Conservation (phyloP, 2,113 vertebrate species). For the Pyxicephalus adspersus region DNA sequence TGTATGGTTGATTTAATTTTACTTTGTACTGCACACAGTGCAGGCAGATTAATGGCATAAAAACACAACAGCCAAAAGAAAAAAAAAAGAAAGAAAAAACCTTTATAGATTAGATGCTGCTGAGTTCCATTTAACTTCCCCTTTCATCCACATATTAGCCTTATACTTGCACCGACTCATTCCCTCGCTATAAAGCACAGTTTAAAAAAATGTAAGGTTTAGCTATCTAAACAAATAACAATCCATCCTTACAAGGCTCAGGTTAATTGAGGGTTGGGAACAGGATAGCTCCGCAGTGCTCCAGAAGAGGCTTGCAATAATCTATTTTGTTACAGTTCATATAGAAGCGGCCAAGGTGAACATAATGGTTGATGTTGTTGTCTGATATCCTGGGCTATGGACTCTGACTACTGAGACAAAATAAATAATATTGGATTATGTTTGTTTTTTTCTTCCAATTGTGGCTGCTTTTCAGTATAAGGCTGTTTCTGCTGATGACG, state of each 20-base stretch:
- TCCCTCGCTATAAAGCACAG: constrained; percentile 5
- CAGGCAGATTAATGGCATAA: constrained; percentile 24
- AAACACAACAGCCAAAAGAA: constrained; percentile 5
- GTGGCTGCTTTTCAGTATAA: constrained; percentile 9
- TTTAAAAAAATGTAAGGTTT: constrained; percentile 33
- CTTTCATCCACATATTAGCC: constrained; percentile 31
- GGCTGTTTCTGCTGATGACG: constrained; percentile 12
- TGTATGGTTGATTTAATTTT: constrained; percentile 41
- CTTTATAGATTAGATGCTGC: constrained; percentile 32
- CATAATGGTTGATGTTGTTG: constrained; percentile 43
- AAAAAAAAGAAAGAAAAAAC: constrained; percentile 9
- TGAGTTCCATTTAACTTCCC: constrained; percentile 27
- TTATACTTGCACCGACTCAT: constrained; percentile 22
- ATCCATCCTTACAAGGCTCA: constrained; percentile 40
- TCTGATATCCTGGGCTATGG: constrained; percentile 33
- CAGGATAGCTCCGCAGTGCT: constrained; percentile 30
- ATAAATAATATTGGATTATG: constrained; percentile 39
- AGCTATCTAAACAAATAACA: constrained; percentile 44
- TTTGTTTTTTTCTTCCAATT: constrained; percentile 30
- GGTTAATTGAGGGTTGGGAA: constrained; percentile 47
- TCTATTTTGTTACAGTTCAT: constrained; percentile 50
- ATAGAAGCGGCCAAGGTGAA: constrained; percentile 45
- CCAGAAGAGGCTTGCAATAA: constrained; percentile 33
- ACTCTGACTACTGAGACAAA: constrained; percentile 33
- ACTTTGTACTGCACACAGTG: constrained; percentile 19